A percentile compares a stretch with the other conserved stretches of the same genome.
Conservation (phyloP, 2,888 invertebrate genomes). For the Nephrotoma appendiculata region DNA sequence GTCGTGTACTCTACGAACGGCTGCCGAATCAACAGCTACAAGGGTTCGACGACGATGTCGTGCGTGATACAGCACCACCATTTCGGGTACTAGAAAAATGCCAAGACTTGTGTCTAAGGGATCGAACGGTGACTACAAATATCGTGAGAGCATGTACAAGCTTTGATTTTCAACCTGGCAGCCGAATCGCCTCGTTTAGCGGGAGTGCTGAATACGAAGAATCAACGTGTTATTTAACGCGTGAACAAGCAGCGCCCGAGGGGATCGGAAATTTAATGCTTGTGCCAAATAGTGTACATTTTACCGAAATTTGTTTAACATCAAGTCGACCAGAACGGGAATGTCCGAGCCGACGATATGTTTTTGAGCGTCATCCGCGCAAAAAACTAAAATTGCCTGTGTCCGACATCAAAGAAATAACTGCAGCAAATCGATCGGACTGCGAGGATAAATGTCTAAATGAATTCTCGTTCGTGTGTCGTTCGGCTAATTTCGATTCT, state of each 20-base stretch:
- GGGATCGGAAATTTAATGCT: conserved; percentile 80
- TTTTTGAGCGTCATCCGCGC: conserved; percentile 74
- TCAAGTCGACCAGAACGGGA: conserved; percentile 78
- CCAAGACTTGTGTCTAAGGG: conserved; percentile 70
- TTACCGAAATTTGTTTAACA: conserved; percentile 76
- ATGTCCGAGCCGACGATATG: conserved; percentile 76
- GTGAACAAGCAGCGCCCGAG: conserved; percentile 76
- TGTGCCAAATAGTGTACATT: conserved; percentile 79
- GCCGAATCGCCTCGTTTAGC: conserved; percentile 67
- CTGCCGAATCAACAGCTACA: conserved; percentile 79
- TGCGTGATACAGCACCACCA: conserved; percentile 70
- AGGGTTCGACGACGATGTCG: conserved; percentile 79
- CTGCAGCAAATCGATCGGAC: conserved; percentile 72
- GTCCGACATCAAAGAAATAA: conserved; percentile 66
- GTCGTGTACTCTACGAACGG: conserved; percentile 76
- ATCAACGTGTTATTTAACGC: conserved; percentile 71
- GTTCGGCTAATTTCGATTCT: conserved; percentile 73
- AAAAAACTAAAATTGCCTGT: conserved; percentile 69
- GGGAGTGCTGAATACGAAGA: conserved; percentile 75
- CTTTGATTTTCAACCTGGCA: conserved; percentile 83
- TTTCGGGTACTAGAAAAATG: conserved; percentile 81
- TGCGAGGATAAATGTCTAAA: conserved; percentile 83
- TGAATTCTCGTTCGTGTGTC: conserved; percentile 77
- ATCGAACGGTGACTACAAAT: conserved; percentile 61
- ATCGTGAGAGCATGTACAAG: conserved; percentile 74